These are phyloP conservation scores for Glareola pratincola DNA, from an alignment of 2,113 vertebrate species.

Conservation along the genomic window DNA sequence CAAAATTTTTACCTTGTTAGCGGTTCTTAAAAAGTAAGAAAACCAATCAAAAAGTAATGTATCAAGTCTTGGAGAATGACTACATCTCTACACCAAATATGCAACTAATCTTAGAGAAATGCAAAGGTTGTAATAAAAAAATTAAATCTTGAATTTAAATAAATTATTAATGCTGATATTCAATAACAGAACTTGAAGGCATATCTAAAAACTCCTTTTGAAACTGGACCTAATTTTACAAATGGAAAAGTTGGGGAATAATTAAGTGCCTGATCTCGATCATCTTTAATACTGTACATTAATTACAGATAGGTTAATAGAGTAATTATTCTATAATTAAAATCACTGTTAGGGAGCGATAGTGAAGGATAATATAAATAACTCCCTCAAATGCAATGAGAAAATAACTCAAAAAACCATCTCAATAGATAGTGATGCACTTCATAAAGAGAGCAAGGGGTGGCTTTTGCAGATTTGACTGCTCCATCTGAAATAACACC, in stretches of 20 bases:
- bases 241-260: not conserved
- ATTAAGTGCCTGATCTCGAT: not conserved
- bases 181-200: not conserved
- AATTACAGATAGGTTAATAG: not conserved
- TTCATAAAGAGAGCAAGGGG: not conserved
- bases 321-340: conserved; percentile 14
- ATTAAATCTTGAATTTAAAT: not conserved
- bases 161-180: not conserved
- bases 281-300: not conserved
- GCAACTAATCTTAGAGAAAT: not conserved
- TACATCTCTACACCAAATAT: not conserved
- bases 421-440: not conserved
- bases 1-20: not conserved
- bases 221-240: not conserved
- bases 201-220: not conserved
- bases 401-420: not conserved
- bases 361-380: conserved; percentile 24
- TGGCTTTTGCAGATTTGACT: not conserved
- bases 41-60: not conserved
- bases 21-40: not conserved
- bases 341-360: not conserved
- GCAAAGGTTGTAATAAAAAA: not conserved
- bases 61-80: not conserved
- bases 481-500: not conserved
- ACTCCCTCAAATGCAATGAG: not conserved